phyloP scores from a whole-genome alignment of 2,888 invertebrate species.

The Alsophila aescularia region DNA sequence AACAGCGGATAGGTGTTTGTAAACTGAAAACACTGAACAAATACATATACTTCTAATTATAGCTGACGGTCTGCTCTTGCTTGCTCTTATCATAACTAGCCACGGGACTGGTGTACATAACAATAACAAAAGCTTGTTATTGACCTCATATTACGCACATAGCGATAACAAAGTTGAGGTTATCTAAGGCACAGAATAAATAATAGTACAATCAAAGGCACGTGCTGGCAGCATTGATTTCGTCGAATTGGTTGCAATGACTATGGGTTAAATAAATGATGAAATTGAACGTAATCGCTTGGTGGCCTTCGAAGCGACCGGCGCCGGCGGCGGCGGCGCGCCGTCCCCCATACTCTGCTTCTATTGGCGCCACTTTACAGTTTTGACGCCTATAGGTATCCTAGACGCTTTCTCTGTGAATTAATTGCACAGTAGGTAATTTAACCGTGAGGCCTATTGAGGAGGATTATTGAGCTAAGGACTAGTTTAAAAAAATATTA shows the following conservation, averaged over 20 bases:
- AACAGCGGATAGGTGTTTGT: no score
- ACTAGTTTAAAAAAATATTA: no score
- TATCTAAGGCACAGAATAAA: constrained; percentile 31
- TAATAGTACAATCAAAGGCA: no score
- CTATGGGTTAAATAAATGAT: constrained; percentile 50
- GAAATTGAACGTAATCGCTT: constrained; percentile 57
- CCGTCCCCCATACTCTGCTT: constrained; percentile 36
- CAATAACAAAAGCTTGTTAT: background rate
- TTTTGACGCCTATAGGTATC: constrained; percentile 28
- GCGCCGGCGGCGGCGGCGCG: constrained; percentile 39
- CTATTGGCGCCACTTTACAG: constrained; percentile 51
- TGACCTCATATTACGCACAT: constrained; percentile 6
- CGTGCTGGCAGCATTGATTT: constrained; percentile 36
- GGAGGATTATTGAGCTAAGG: no score
- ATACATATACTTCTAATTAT: no score
- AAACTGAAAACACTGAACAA: no score
- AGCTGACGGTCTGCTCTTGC: no score
- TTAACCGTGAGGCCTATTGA: no score
- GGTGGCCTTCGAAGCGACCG: constrained; percentile 61
- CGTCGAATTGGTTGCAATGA: constrained; percentile 32
- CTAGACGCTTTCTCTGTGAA: constrained; percentile 6
- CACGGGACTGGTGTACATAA: background rate
- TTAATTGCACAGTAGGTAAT: constrained; percentile 1
- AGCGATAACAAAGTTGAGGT: constrained; percentile 19
- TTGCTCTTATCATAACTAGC: background rate